Conservation (phyloP, 2,113 vertebrate species). For the Sebastes schlegelii region DNA sequence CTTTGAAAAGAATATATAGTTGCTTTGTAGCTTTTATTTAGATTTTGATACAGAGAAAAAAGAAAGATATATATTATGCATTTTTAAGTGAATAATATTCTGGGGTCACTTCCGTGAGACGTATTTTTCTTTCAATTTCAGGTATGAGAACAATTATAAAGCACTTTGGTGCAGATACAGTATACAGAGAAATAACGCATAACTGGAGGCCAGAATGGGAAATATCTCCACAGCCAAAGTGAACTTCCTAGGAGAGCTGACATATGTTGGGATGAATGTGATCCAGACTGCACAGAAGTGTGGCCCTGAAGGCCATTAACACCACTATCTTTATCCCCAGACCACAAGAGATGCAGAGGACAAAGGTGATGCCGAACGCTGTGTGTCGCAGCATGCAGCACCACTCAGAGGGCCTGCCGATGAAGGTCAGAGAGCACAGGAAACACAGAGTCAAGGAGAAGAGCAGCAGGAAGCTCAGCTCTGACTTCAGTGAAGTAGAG, state of each 20-base stretch:
- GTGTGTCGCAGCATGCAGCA: conserved; percentile 83
- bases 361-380: conserved; percentile 62
- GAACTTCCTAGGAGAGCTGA: conserved; percentile 80
- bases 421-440: conserved; percentile 82
- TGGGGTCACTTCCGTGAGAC: conserved; percentile 52
- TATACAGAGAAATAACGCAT: conserved; percentile 68
- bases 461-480: conserved; percentile 82
- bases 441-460: conserved; percentile 81
- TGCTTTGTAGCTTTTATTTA: too few species aligned
- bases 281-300: conserved; percentile 39
- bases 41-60: too few species aligned
- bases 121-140: conserved; percentile 76
- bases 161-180: conserved; percentile 74
- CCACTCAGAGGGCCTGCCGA: conserved; percentile 78
- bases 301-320: conserved; percentile 78
- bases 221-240: conserved; percentile 83
- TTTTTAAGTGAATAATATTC: too few species aligned
- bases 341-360: conserved; percentile 70
- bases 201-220: conserved; percentile 81
- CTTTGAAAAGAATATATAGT: too few species aligned
- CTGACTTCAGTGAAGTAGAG: conserved; percentile 77
- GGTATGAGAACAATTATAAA: conserved; percentile 75
- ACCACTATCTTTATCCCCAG: conserved; percentile 81
- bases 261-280: too few species aligned
- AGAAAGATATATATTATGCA: too few species aligned